Evolutionary conservation across 23 tunicate genomes (phyloP).

Genomic region (Halocynthia roretzi): DNA sequence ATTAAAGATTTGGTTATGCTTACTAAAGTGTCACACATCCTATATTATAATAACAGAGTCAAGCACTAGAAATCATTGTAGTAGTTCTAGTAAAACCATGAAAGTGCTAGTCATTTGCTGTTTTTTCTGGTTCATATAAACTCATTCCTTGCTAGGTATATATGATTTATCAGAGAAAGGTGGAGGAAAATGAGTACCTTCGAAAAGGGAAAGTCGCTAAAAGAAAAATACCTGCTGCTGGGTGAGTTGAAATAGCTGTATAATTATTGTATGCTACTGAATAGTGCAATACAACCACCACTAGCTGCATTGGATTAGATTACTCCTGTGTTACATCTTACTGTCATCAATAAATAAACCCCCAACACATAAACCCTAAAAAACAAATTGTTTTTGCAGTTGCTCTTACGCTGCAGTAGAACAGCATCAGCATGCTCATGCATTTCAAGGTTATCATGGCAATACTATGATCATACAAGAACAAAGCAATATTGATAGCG

Average conservation of each 20-base stretch:
- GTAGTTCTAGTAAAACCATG: too few species aligned
- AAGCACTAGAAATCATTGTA: too few species aligned
- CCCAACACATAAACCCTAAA: too few species aligned
- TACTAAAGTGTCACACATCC: not conserved
- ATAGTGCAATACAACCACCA: too few species aligned
- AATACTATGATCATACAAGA: not conserved
- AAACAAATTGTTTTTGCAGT: not conserved
- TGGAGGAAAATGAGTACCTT: conserved; percentile 49
- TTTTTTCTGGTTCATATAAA: not conserved
- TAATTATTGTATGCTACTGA: not conserved
- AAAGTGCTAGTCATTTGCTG: too few species aligned
- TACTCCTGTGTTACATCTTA: too few species aligned
- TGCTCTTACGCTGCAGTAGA: not conserved
- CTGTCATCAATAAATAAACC: too few species aligned
- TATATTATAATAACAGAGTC: not conserved
- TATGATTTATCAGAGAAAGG: conserved; percentile 42
- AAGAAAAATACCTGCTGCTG: conserved; percentile 15
- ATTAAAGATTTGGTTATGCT: not conserved
- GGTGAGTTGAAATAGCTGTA: not conserved
- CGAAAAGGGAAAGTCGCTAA: conserved; percentile 33
- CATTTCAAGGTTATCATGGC: not conserved
- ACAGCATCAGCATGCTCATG: not conserved
- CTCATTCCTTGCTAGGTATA: conserved; percentile 18
- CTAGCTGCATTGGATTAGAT: too few species aligned
- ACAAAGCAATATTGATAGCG: not conserved